phyloP scores from a whole-genome alignment of 2,113 vertebrate species.

The Ciconia maguari region DNA sequence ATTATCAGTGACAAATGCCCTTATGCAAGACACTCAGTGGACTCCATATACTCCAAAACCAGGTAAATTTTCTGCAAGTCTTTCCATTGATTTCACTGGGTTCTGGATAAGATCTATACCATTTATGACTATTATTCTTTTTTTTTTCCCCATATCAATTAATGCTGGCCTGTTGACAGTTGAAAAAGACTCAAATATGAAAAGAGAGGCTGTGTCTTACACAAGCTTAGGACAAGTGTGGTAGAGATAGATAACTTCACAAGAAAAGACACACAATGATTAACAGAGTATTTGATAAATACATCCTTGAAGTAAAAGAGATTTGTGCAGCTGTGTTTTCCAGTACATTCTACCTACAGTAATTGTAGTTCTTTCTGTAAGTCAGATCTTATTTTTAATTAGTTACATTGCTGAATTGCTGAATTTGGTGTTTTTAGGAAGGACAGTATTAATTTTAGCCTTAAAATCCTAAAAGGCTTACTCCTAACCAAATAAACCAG shows the following conservation, averaged over 20 bases:
- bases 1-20: not conserved
- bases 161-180: not conserved
- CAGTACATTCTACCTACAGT: not conserved
- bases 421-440: conserved; percentile 13
- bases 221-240: not conserved
- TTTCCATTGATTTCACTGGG: not conserved
- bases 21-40: not conserved
- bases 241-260: not conserved
- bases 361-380: not conserved
- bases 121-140: not conserved
- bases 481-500: conserved; percentile 15
- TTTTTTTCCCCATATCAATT: not conserved
- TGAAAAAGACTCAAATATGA: not conserved
- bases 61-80: not conserved
- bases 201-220: not conserved
- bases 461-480: conserved; percentile 19
- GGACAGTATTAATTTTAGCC: conserved; percentile 16
- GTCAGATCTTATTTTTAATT: conserved; percentile 33
- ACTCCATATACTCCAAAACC: not conserved
- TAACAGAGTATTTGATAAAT: not conserved
- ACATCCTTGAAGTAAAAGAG: not conserved
- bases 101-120: not conserved
- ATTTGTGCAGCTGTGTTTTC: not conserved
- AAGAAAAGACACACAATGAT: not conserved
- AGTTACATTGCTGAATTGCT: conserved; percentile 10